Evolutionary conservation across 92 coral and sea anemone genomes (phyloP).

Genomic region (Epizoanthus scotinus): DNA sequence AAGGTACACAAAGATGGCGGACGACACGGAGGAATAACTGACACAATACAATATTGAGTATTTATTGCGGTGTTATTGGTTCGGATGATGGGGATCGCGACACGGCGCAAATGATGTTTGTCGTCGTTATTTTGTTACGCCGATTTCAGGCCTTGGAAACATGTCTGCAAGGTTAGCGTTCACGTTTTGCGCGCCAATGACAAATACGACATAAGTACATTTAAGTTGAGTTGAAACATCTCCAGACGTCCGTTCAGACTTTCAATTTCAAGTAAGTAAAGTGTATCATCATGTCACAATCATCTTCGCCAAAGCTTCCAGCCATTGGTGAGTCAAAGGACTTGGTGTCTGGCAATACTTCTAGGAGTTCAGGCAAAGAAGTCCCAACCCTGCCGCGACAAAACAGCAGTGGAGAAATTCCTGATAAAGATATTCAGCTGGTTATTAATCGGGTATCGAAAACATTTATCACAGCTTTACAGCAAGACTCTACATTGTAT

Average conservation of each 20-base stretch:
- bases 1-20: conserved; percentile 79
- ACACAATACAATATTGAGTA: background rate
- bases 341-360: conserved; percentile 64
- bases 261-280: background rate
- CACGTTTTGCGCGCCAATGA: background rate
- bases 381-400: conserved; percentile 35
- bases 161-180: background rate
- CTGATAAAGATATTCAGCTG: conserved; percentile 55
- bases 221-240: background rate
- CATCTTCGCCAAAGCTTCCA: conserved; percentile 73
- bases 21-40: conserved; percentile 6
- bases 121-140: background rate
- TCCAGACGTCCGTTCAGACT: conserved; percentile 13
- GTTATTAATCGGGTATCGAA: conserved; percentile 75
- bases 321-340: conserved; percentile 70
- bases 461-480: conserved; percentile 84
- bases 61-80: background rate
- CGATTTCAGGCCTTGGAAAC: background rate
- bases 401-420: conserved; percentile 48
- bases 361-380: conserved; percentile 41
- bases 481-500: conserved; percentile 60
- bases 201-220: background rate
- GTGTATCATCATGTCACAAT: conserved; percentile 50
- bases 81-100: background rate
- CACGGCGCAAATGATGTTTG: background rate